Percentiles rank a stretch among this genome's conserved stretches.
These are phyloP conservation scores for Acanthaster planci DNA, from an alignment of 35 echinoderm and acorn worm species.

Conservation along the genomic window DNA sequence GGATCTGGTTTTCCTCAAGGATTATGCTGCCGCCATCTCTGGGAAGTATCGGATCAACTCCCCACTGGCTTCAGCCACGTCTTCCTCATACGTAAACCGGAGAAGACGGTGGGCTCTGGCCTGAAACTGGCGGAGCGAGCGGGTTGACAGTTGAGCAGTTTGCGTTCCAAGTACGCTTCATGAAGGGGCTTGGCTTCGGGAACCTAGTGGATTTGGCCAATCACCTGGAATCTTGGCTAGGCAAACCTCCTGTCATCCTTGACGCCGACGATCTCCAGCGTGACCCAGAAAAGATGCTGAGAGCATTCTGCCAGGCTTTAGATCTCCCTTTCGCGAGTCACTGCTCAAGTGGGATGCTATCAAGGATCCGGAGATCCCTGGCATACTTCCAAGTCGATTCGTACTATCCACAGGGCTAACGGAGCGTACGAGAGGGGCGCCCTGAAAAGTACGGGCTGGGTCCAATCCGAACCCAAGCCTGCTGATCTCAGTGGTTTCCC, in stretches of 20 bases:
- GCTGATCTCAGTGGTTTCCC: slow-evolving; percentile 25
- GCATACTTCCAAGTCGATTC: slow-evolving; percentile 26
- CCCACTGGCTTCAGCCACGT: slow-evolving; percentile 77
- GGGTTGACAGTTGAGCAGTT: neutral
- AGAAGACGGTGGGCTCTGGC: slow-evolving; percentile 45
- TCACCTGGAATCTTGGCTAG: slow-evolving; percentile 43
- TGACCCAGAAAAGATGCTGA: slow-evolving; percentile 69
- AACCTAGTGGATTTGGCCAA: slow-evolving; percentile 67
- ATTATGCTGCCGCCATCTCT: slow-evolving; percentile 51
- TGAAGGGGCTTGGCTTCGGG: slow-evolving; percentile 53
- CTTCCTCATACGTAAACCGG: slow-evolving; percentile 78
- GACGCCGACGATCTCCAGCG: slow-evolving; percentile 75
- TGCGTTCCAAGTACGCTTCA: neutral
- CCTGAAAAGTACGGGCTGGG: slow-evolving; percentile 48
- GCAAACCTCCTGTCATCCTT: slow-evolving; percentile 60
- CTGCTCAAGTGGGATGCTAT: slow-evolving; percentile 54
- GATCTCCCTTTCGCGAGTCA: slow-evolving; percentile 58
- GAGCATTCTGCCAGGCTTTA: slow-evolving; percentile 63
- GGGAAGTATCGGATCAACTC: slow-evolving; percentile 56
- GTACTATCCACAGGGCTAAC: slow-evolving; percentile 23
- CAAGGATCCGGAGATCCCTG: slow-evolving; percentile 32
- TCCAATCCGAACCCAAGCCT: neutral
- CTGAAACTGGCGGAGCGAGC: neutral
- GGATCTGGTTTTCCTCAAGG: slow-evolving; percentile 79
- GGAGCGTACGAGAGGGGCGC: slow-evolving; percentile 44